A percentile compares a stretch with the other conserved stretches of the same genome.
phyloP scores from a whole-genome alignment of 2,888 invertebrate genomes.

The Cyclophora albipunctata region DNA sequence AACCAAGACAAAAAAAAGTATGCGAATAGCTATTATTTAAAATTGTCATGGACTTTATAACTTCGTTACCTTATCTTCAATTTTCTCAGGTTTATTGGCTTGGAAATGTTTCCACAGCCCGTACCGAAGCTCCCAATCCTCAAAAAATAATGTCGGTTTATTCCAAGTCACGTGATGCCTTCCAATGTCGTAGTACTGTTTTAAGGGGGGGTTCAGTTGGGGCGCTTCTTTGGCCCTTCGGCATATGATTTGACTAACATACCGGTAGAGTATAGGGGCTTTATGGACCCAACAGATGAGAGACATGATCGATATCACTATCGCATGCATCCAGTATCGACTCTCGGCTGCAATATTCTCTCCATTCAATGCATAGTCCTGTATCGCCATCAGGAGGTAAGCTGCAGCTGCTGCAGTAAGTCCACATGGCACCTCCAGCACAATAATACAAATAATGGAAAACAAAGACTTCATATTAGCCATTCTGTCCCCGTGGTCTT shows the following conservation, averaged over 20 bases:
- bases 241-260: slow-evolving; percentile 73
- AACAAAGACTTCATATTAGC: slow-evolving; percentile 73
- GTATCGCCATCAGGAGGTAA: slow-evolving; percentile 77
- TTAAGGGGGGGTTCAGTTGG: slow-evolving; percentile 78
- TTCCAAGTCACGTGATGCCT: slow-evolving; percentile 75
- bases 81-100: slow-evolving; percentile 6
- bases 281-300: slow-evolving; percentile 78
- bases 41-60: too few relatives aligned
- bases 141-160: slow-evolving; percentile 77
- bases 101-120: slow-evolving; percentile 78
- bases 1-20: too few relatives aligned
- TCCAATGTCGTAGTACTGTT: slow-evolving; percentile 67
- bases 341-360: slow-evolving; percentile 38
- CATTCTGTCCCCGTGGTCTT: slow-evolving; percentile 53
- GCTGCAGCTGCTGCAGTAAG: slow-evolving; percentile 75
- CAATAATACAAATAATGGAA: slow-evolving; percentile 69
- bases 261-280: slow-evolving; percentile 72
- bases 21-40: too few relatives aligned
- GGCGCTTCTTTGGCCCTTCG: slow-evolving; percentile 77
- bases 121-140: slow-evolving; percentile 79
- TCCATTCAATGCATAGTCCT: slow-evolving; percentile 66
- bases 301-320: slow-evolving; percentile 76
- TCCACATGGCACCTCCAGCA: slow-evolving; percentile 77
- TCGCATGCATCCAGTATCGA: slow-evolving; percentile 75
- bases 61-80: neutral